Evolutionary conservation across 2,797 vertebrate species (phyloP).

Genomic region (Dryobates pubescens): DNA sequence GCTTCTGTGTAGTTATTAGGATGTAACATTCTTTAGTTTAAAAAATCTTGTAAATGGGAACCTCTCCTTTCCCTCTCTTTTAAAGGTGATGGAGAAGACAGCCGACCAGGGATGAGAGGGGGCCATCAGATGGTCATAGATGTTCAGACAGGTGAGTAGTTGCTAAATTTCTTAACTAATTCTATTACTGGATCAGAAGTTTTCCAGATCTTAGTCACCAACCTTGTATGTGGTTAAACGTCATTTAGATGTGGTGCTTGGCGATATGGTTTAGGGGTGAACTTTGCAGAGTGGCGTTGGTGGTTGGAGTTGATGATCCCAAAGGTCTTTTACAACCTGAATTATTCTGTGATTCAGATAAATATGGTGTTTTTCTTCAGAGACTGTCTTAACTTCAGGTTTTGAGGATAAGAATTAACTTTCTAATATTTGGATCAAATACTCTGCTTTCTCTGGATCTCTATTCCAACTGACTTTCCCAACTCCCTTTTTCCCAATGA

Average conservation of each 20-base stretch:
- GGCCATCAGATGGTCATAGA: constrained; percentile 99
- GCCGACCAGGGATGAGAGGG: constrained; percentile 96
- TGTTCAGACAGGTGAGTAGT: constrained; percentile 92
- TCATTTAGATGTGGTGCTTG: too few species aligned
- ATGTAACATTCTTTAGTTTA: neutral
- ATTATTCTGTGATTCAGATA: neutral
- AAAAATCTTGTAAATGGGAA: neutral
- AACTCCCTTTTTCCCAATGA: neutral
- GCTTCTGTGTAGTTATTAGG: neutral
- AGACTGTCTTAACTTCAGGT: neutral
- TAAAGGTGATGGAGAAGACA: constrained; percentile 94
- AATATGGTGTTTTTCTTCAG: neutral
- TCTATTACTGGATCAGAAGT: neutral
- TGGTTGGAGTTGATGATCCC: too few species aligned
- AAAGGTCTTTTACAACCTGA: too few species aligned
- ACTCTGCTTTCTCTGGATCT: neutral
- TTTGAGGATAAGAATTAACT: neutral
- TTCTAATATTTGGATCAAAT: neutral
- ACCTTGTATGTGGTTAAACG: too few species aligned
- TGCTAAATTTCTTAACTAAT: neutral
- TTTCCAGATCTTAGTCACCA: neutral
- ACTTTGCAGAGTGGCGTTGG: too few species aligned
- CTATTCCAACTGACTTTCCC: neutral
- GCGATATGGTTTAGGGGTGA: too few species aligned
- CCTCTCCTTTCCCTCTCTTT: neutral